A percentile compares a stretch with the other conserved stretches of the same genome.
Evolutionary conservation across 92 coral and sea anemone genomes (phyloP).

Genomic region (Phenganax subtilis): DNA sequence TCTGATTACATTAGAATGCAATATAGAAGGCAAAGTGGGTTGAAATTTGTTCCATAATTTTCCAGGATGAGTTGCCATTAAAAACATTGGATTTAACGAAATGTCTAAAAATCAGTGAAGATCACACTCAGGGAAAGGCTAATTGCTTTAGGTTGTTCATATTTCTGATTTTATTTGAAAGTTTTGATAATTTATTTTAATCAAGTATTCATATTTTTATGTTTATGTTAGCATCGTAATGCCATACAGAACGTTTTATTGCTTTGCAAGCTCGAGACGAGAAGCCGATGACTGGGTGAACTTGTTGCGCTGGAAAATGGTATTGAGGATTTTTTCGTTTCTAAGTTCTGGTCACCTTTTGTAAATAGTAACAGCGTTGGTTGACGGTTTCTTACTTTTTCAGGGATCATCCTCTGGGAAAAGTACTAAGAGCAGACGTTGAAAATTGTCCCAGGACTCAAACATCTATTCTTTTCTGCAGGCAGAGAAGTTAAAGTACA

Average conservation of each 20-base stretch:
- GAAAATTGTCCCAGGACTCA: too few relatives aligned
- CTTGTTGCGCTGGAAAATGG: slow-evolving; percentile 91
- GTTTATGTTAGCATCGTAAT: slow-evolving; percentile 65
- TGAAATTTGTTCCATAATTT: neutral
- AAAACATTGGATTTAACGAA: slow-evolving; percentile 72
- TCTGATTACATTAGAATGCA: neutral
- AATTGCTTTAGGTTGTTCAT: slow-evolving; percentile 76
- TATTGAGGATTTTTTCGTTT: slow-evolving; percentile 18
- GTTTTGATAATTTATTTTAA: neutral
- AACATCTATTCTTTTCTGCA: too few relatives aligned
- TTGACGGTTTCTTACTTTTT: too few relatives aligned
- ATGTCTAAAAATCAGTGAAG: slow-evolving; percentile 82
- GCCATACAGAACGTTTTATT: slow-evolving; percentile 88
- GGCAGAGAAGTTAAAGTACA: too few relatives aligned
- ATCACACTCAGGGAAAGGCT: slow-evolving; percentile 81
- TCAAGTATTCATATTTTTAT: neutral
- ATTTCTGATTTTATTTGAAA: neutral
- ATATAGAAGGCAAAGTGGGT: too few relatives aligned
- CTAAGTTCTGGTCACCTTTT: too few relatives aligned
- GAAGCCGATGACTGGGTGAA: slow-evolving; percentile 93
- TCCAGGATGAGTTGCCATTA: slow-evolving; percentile 77
- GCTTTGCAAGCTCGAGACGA: slow-evolving; percentile 86
- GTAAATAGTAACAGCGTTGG: too few relatives aligned
- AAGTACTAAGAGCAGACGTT: too few relatives aligned
- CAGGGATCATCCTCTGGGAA: too few relatives aligned